A percentile compares a stretch with the other conserved stretches of the same genome.
These are phyloP conservation scores for Thereva nobilitata DNA, from an alignment of 2,888 invertebrate genomes.

Conservation along the genomic window DNA sequence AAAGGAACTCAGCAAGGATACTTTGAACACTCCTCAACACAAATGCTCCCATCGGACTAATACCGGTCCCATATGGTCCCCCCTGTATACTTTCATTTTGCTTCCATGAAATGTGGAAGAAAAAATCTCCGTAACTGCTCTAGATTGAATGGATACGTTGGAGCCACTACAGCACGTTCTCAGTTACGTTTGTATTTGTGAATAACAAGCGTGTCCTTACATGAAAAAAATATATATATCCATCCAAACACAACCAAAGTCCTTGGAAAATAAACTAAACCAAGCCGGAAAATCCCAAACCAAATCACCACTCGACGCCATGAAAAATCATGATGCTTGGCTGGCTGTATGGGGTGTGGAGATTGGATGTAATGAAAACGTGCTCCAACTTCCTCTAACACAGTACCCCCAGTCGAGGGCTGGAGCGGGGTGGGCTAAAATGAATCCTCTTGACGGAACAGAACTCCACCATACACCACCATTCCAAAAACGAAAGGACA, in stretches of 20 bases:
- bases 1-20: slow-evolving; percentile 8
- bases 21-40: slow-evolving; percentile 18
- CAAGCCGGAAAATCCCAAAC: slow-evolving; percentile 36
- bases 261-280: slow-evolving; percentile 29
- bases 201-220: no score
- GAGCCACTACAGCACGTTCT: slow-evolving; percentile 11
- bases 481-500: slow-evolving; percentile 11
- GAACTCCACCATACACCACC: background rate
- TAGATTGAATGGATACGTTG: slow-evolving; percentile 18
- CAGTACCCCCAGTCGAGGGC: background rate
- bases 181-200: background rate
- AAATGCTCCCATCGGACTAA: slow-evolving; percentile 28
- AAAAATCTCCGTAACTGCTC: slow-evolving; percentile 31
- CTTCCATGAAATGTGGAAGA: slow-evolving; percentile 2
- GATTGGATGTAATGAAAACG: slow-evolving; percentile 39
- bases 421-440: background rate
- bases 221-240: no score
- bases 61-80: slow-evolving; percentile 26
- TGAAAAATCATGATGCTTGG: slow-evolving; percentile 39
- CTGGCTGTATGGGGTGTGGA: slow-evolving; percentile 37
- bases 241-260: no score
- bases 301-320: slow-evolving; percentile 40
- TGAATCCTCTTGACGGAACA: background rate
- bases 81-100: slow-evolving; percentile 27
- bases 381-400: slow-evolving; percentile 4